phyloP scores from a whole-genome alignment of 2,888 invertebrate genomes.

The Agrochola lota region DNA sequence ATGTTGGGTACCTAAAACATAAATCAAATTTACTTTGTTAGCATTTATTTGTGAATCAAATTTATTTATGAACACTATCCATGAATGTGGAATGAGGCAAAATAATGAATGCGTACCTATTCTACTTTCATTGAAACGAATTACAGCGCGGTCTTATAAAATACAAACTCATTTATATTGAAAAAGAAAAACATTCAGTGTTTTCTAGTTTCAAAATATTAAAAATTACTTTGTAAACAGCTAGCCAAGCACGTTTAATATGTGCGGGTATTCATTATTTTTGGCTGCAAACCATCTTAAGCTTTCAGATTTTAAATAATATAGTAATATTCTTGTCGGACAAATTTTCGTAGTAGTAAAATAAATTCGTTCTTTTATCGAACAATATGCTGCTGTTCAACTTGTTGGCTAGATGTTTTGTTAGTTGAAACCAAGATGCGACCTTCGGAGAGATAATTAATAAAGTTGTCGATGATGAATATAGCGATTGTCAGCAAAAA shows the following conservation, averaged over 20 bases:
- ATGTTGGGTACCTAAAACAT: too few species aligned
- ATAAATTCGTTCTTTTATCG: not conserved
- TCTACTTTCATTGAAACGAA: not conserved
- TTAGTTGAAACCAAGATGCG: not conserved
- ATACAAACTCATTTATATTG: slow-evolving; percentile 5
- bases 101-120: not conserved
- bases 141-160: not conserved
- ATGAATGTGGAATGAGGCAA: not conserved
- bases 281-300: not conserved
- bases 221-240: not conserved
- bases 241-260: not conserved
- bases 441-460: not conserved
- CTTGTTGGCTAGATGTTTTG: not conserved
- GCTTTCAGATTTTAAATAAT: not conserved
- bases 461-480: not conserved
- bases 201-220: slow-evolving; percentile 8
- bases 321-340: not conserved
- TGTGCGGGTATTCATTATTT: slow-evolving; percentile 21
- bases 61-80: not conserved
- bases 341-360: not conserved
- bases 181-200: not conserved
- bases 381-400: not conserved
- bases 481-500: not conserved
- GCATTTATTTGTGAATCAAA: slow-evolving; percentile 1
- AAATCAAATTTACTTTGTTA: not conserved